Evolutionary conservation across 1,140 invertebrate species (phyloP).

Genomic region (Drosophila santomea): DNA sequence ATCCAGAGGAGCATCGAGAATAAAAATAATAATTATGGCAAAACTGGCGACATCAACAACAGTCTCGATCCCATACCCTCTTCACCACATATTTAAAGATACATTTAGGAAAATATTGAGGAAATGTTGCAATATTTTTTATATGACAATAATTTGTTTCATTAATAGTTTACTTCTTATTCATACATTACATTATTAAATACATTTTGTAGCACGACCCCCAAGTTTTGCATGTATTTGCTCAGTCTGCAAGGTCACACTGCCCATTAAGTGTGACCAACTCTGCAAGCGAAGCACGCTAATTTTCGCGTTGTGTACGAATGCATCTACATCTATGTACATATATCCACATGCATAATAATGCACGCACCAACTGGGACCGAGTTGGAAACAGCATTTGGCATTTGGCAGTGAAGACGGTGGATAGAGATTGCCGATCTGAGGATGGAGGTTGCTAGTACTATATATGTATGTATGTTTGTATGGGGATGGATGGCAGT

Average conservation of each 20-base stretch:
- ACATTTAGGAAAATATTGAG: not conserved
- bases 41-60: slow-evolving; percentile 17
- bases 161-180: too few relatives aligned
- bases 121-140: too few relatives aligned
- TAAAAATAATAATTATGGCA: slow-evolving; percentile 45
- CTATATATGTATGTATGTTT: not conserved
- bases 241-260: not conserved
- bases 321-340: slow-evolving; percentile 9
- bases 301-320: not conserved
- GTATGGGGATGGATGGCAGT: slow-evolving; percentile 43
- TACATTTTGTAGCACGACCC: too few relatives aligned
- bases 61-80: not conserved
- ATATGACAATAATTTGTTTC: too few relatives aligned
- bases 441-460: slow-evolving; percentile 31
- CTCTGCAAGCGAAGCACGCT: too few relatives aligned
- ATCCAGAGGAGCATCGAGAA: slow-evolving; percentile 7
- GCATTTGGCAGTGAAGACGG: slow-evolving; percentile 25
- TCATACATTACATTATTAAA: too few relatives aligned
- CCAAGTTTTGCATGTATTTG: too few relatives aligned
- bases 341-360: slow-evolving; percentile 18
- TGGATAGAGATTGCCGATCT: slow-evolving; percentile 13
- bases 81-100: not conserved
- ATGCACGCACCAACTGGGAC: slow-evolving; percentile 29
- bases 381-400: slow-evolving; percentile 32
- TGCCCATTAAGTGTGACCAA: not conserved